phyloP scores from a whole-genome alignment of 2,888 invertebrate species.

The Apamea sordens region DNA sequence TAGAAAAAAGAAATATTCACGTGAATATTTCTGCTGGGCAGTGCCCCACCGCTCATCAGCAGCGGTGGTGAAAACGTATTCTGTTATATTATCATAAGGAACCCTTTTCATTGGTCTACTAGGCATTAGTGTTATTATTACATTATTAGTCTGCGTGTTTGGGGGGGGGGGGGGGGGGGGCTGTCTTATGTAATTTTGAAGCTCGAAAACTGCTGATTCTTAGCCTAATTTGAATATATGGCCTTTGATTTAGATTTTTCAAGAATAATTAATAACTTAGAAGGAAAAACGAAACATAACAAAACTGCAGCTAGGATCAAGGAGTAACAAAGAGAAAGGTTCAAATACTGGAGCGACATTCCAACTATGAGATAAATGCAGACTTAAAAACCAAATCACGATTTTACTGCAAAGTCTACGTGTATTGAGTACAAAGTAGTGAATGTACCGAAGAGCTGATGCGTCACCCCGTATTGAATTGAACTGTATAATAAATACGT shows the following conservation, averaged over 20 bases:
- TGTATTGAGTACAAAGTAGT: slow-evolving; percentile 29
- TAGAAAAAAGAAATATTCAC: not conserved
- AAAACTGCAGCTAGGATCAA: not conserved
- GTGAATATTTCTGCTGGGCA: not conserved
- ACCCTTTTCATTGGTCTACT: not conserved
- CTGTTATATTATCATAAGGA: no score
- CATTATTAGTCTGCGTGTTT: not conserved
- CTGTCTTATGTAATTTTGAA: not conserved
- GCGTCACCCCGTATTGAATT: slow-evolving; percentile 31
- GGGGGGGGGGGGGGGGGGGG: not conserved
- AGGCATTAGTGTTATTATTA: no score
- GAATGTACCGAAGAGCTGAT: slow-evolving; percentile 23
- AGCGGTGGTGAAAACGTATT: no score
- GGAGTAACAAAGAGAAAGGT: slow-evolving; percentile 41
- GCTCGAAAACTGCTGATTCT: not conserved
- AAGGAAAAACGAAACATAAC: not conserved
- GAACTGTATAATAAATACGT: slow-evolving; percentile 11
- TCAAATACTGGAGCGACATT: slow-evolving; percentile 27
- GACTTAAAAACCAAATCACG: slow-evolving; percentile 51
- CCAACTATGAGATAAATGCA: slow-evolving; percentile 35
- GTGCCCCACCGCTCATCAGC: not conserved
- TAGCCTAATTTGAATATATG: not conserved
- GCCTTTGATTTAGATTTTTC: not conserved
- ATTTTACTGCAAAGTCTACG: slow-evolving; percentile 37
- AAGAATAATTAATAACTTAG: not conserved